Base-by-base conservation (phyloP, 2,888 invertebrate genomes). In the Phragmatobia fuliginosa region DNA sequence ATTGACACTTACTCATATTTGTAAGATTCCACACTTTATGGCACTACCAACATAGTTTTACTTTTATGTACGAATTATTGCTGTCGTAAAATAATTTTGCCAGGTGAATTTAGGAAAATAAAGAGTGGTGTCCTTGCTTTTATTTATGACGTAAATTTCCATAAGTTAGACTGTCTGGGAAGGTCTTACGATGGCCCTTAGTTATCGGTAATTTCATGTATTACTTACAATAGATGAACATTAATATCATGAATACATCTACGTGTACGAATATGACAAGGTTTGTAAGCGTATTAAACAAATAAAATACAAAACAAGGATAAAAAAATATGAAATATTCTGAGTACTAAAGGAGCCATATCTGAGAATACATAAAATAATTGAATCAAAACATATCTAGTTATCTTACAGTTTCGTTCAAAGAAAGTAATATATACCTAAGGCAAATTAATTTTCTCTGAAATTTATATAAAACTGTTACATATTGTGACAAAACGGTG, bases 1-100 rank as follows among this genome's bases (percentile, higher is more conserved):
- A 49, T 71, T 36, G 70, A 61, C 56, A 62, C 36, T 58, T 41
- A 65, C 41, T 68, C 33, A 25, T 70, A 65, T 58, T 63, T 45
- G 25, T 70, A 32, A 60, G 21, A 28, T 52, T 31, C 56, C 18
- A 66, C 59, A 14, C 41, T 58, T 21, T 59, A 33, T 52, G 21
- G 32, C n/a, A 63, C 11, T 4, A 31, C 11, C 33, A 64, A 49
- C 63, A 63, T n/a, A 52, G 25, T 38, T 65, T 28, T 28, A 52
- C 60, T 60, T 66, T 60, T 49, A 60, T 60, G 21, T 28, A 28
- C 28, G 41, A 33, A 18, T 31, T 38, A 38, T 28, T 18, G 7
- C 18, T 14, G 18, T 18, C 21, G 28, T 41, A 41, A 38, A 14
- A 38, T 38, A 14, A 38, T 38, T 38, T 38, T 14, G 14, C 14